Conservation (phyloP, 1,140 invertebrate genomes). For the Aphis craccivora region DNA sequence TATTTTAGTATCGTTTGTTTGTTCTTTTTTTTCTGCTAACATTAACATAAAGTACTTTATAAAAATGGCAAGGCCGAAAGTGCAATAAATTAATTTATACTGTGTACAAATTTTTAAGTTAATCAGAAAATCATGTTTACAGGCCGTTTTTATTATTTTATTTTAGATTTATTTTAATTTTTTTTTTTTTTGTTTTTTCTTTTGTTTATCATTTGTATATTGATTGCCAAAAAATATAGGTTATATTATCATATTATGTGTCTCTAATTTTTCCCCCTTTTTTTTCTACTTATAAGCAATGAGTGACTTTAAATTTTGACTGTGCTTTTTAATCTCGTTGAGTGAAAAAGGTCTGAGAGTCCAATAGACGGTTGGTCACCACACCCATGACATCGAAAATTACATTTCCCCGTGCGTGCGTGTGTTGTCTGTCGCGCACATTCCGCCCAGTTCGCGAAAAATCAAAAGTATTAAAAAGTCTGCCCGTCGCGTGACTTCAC, state of each 20-base stretch:
- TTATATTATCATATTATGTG: conserved; percentile 16
- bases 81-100: conserved; percentile 54
- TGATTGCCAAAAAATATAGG: conserved; percentile 56
- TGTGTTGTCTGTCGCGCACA: background rate
- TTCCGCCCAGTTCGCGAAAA: background rate
- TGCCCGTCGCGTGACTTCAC: background rate
- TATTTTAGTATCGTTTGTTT: conserved; percentile 47
- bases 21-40: conserved; percentile 24
- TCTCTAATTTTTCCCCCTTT: background rate
- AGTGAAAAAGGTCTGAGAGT: background rate
- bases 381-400: conserved; percentile 29
- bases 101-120: conserved; percentile 32
- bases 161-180: background rate
- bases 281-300: background rate
- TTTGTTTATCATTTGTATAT: conserved; percentile 54
- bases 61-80: conserved; percentile 47
- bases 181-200: conserved; percentile 19
- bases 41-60: conserved; percentile 26
- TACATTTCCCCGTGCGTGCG: background rate
- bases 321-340: conserved; percentile 48
- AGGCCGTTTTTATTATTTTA: conserved; percentile 39
- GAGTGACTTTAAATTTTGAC: background rate
- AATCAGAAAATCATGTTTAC: conserved; percentile 34
- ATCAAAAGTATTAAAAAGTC: background rate
- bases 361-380: background rate